Evolutionary conservation across 2,797 vertebrate genomes (phyloP).

Genomic region (Pogoniulus pusillus): DNA sequence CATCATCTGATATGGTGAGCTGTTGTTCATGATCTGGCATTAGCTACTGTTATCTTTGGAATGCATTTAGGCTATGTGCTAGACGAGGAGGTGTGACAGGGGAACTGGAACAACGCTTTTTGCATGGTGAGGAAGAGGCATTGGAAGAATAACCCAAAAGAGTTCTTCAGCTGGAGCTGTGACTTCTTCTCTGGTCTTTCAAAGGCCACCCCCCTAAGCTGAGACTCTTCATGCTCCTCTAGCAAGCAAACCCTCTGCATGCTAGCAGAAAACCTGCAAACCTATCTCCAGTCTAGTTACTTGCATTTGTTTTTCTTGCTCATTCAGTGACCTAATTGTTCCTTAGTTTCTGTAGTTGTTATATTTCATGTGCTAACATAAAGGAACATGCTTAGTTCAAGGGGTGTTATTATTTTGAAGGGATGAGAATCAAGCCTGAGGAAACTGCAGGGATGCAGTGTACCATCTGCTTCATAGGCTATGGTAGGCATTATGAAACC

Average conservation of each 20-base stretch:
- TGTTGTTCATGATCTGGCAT: neutral
- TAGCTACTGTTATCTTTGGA: neutral
- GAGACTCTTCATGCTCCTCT: neutral
- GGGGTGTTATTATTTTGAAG: slow-evolving; percentile 4
- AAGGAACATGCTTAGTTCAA: neutral
- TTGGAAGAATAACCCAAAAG: neutral
- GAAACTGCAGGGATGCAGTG: neutral
- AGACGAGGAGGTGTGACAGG: neutral
- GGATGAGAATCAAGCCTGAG: neutral
- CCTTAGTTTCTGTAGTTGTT: neutral
- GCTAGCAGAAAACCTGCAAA: neutral
- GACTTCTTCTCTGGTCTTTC: neutral
- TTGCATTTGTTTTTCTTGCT: neutral
- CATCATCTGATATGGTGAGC: too few relatives aligned
- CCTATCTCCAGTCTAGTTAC: neutral
- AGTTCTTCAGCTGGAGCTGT: neutral
- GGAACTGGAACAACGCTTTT: neutral
- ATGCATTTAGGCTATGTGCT: neutral
- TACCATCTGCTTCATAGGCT: slow-evolving; percentile 31
- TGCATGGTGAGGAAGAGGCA: neutral
- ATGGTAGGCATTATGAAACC: slow-evolving; percentile 6
- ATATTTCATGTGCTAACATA: neutral
- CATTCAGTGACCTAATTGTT: neutral
- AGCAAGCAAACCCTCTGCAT: neutral
- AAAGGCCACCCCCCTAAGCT: neutral